Conservation (phyloP, 2,888 invertebrate genomes). For the Morpho helenor region DNA sequence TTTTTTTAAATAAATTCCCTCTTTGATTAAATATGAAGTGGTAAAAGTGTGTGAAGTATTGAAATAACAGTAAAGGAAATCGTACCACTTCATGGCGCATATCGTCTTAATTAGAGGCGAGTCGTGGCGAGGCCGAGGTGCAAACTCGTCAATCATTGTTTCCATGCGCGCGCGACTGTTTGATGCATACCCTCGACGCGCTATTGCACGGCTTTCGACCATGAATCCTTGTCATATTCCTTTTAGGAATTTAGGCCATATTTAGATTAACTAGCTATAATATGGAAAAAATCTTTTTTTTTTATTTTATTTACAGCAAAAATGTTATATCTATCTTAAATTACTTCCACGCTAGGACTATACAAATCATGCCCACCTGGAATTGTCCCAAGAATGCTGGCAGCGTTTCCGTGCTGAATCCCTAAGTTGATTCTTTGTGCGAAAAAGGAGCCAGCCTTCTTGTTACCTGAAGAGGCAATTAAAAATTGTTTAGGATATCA, state of each 20-base stretch:
- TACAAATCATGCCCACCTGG: no score
- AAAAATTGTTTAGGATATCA: no score
- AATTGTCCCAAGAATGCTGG: no score
- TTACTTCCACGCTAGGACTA: no score
- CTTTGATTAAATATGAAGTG: no score
- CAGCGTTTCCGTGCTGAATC: no score
- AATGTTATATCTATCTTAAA: no score
- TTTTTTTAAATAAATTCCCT: no score
- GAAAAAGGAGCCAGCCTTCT: no score
- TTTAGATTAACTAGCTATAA: slow-evolving; percentile 7
- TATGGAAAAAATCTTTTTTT: background rate
- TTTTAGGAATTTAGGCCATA: slow-evolving; percentile 22
- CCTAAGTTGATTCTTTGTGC: no score
- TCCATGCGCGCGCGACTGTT: slow-evolving; percentile 43
- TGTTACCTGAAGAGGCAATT: no score
- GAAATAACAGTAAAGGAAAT: slow-evolving; percentile 10
- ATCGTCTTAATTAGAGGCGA: slow-evolving; percentile 74
- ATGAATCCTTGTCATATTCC: slow-evolving; percentile 47
- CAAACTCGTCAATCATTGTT: slow-evolving; percentile 77
- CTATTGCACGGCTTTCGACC: slow-evolving; percentile 54
- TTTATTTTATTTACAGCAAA: background rate
- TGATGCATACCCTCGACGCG: slow-evolving; percentile 59
- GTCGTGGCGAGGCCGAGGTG: slow-evolving; percentile 49
- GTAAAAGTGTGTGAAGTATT: background rate
- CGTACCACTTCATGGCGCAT: slow-evolving; percentile 42